Conservation (phyloP, 2,113 vertebrate genomes). For the Mustela lutreola region DNA sequence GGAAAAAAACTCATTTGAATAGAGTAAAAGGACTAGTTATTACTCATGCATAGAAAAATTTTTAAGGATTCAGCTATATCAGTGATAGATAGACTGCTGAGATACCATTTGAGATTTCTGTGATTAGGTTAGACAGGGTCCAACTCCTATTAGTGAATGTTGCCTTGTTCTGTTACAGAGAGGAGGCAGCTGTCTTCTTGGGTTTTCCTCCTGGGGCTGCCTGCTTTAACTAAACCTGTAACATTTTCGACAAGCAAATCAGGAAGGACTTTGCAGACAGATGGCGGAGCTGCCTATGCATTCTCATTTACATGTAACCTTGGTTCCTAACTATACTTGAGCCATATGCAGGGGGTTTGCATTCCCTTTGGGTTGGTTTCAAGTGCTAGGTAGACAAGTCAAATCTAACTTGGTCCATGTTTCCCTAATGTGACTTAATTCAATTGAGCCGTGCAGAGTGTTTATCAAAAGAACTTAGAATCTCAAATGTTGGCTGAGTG, state of each 20-base stretch:
- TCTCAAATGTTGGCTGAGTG: not conserved
- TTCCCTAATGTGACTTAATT: slow-evolving; percentile 60
- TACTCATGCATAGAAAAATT: slow-evolving; percentile 45
- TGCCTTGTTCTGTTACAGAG: slow-evolving; percentile 45
- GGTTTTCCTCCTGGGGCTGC: slow-evolving; percentile 10
- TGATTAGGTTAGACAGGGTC: slow-evolving; percentile 74
- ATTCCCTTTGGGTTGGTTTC: slow-evolving; percentile 79
- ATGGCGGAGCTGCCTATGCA: slow-evolving; percentile 77
- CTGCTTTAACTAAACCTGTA: slow-evolving; percentile 72
- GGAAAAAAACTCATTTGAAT: slow-evolving; percentile 64
- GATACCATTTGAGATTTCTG: slow-evolving; percentile 56
- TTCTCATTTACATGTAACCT: slow-evolving; percentile 82
- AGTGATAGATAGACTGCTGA: slow-evolving; percentile 56
- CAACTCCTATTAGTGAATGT: slow-evolving; percentile 63
- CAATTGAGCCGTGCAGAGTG: slow-evolving; percentile 61
- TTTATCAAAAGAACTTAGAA: slow-evolving; percentile 71
- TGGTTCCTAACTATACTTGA: slow-evolving; percentile 73
- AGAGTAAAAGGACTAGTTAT: slow-evolving; percentile 61
- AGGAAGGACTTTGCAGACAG: slow-evolving; percentile 82
- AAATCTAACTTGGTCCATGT: slow-evolving; percentile 65
- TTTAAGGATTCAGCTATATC: slow-evolving; percentile 30
- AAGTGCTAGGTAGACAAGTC: slow-evolving; percentile 73
- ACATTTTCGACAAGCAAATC: slow-evolving; percentile 75
- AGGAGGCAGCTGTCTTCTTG: slow-evolving; percentile 69
- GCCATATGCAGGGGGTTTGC: slow-evolving; percentile 71